Evolutionary conservation across 1,140 invertebrate species (phyloP), one percentile per base, ranked within the genome.

Genomic region (Euborellia annulipes): DNA sequence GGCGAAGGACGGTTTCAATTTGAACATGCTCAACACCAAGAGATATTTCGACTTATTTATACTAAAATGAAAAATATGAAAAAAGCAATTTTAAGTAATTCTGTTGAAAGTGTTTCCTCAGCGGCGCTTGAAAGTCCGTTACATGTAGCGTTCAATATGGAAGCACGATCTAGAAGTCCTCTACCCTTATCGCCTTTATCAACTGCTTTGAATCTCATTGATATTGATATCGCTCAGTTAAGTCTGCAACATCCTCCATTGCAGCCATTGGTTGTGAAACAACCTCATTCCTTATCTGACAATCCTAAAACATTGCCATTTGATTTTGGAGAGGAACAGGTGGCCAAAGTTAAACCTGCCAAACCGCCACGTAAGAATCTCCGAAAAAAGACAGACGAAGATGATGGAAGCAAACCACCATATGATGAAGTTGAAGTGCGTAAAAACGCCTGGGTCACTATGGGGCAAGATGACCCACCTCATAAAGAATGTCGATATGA

Each of bases 61-160:
- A 68, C 76, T 2, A 82, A 83, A 61, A 86, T 86, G 79, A 84
- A 81, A 55, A 81, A 71, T 3, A 85, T 86, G 81, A 85, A 84
- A 56, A 81, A 85, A 60, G 62, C 83, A 44, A n/a, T n/a, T n/a
- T 67, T 85, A 40, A 77, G 70, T 22, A 27, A 27, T 27, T 27
- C 23, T 4, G 23, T 27, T 4, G 23, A 27, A 11, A 27, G 23
- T 11, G 23, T 27, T 11, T 23, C 42, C 3, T 39, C 52, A 16
- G 32, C 42, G 1, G 44, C 22, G 2, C 47, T 39, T 18, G 81
- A 85, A 55, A 73, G 72, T 52, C 82, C 82, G 51, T 76, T 84
- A 43, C 79, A 80, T 47, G 73, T 76, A 3, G 79, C 75, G 30
- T 59, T 75, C 6, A 76, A 72, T 30, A 78, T 85, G 72, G 81